phyloP scores from a whole-genome alignment of 1,140 invertebrate species.

The Trypoxylus dichotomus region DNA sequence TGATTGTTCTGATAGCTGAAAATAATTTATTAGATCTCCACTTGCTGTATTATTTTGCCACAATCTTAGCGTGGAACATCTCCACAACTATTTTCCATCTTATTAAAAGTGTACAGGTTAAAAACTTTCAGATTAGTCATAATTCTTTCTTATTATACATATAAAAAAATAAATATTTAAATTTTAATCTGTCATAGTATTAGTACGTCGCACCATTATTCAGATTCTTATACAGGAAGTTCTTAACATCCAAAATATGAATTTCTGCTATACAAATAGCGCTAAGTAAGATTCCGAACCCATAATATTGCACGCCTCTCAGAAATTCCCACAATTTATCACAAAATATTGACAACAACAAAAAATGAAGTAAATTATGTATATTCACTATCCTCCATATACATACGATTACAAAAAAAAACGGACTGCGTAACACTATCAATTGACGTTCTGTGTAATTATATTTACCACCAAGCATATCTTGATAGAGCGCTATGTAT shows the following conservation, averaged over 20 bases:
- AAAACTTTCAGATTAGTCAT: background rate
- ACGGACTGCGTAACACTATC: conserved; percentile 62
- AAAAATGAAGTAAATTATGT: conserved; percentile 74
- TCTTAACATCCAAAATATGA: conserved; percentile 59
- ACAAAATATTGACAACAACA: conserved; percentile 77
- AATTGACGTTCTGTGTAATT: conserved; percentile 58
- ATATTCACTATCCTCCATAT: conserved; percentile 80
- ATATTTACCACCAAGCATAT: conserved; percentile 65
- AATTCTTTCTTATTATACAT: background rate
- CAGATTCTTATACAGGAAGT: conserved; percentile 55
- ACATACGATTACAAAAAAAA: conserved; percentile 73
- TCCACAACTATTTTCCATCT: background rate
- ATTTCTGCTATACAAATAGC: conserved; percentile 64
- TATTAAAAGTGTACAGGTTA: background rate
- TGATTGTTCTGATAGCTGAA: too few relatives aligned
- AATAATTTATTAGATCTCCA: too few relatives aligned
- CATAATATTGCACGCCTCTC: conserved; percentile 64
- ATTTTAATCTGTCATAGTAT: background rate
- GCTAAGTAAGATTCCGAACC: conserved; percentile 60
- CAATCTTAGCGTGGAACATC: too few relatives aligned
- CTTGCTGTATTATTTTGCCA: too few relatives aligned
- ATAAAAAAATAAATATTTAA: conserved; percentile 5
- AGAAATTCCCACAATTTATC: conserved; percentile 77
- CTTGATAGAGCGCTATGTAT: conserved; percentile 76
- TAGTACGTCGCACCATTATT: conserved; percentile 11